A percentile compares a stretch with the other conserved stretches of the same genome.
Evolutionary conservation across 2,888 invertebrate genomes (phyloP).

Genomic region (Pseudanteris insignis): DNA sequence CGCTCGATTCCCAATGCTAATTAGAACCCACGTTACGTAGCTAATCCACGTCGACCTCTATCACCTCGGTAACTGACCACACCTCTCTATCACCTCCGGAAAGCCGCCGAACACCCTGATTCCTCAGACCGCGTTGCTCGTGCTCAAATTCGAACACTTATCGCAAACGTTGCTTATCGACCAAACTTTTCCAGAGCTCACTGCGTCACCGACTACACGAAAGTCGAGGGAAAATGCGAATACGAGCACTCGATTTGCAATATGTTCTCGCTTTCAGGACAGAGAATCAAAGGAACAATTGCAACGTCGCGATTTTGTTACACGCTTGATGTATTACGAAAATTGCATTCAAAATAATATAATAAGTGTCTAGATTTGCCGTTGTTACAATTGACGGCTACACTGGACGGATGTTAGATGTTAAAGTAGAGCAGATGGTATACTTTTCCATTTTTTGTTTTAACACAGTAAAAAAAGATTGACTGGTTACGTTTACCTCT

Average conservation of each 20-base stretch:
- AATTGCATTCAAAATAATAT: no score
- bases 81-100: constrained; percentile 31
- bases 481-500: constrained; percentile 41
- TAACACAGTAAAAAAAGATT: no score
- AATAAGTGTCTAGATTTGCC: no score
- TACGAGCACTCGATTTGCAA: constrained; percentile 8
- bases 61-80: constrained; percentile 51
- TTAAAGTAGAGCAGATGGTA: no score
- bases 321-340: not conserved
- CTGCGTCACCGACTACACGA: constrained; percentile 1
- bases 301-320: constrained; percentile 2
- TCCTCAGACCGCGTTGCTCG: no score
- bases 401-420: no score
- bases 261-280: constrained; percentile 9
- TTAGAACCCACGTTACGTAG: constrained; percentile 59
- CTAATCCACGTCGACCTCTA: constrained; percentile 59
- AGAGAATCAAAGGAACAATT: constrained; percentile 36
- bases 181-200: constrained; percentile 12
- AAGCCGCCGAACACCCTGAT: no score
- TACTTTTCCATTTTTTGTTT: not conserved
- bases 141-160: no score
- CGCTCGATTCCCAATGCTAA: constrained; percentile 64
- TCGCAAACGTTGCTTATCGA: constrained; percentile 1
- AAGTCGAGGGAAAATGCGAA: constrained; percentile 15
- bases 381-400: no score